Evolutionary conservation across 2,888 invertebrate species (phyloP), one percentile per base, ranked within the genome.

Genomic region (Melipona bicolor): DNA sequence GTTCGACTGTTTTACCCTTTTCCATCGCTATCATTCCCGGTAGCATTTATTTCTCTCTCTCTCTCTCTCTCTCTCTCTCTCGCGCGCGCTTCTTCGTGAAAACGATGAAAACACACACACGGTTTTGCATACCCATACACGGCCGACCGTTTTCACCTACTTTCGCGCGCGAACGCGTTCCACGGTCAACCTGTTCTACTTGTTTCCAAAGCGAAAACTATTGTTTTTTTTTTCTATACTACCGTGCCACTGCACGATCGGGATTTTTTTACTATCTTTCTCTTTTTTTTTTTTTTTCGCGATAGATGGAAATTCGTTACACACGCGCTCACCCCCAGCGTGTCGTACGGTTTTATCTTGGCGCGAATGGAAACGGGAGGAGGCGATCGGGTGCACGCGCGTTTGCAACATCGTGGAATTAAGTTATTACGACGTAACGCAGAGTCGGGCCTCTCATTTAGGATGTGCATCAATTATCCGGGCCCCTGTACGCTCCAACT

Each of bases 381-480:
- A 21, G 19, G 19, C 13, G 19, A 9, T 0, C 13, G 24, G 17
- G 68, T 19, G 32, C 36, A 36, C 17, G 49, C 32, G 32, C 21
- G 70, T 62, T 52, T 36, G 52, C 52, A 36, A 59, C 9, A 11
- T 50, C 36, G 9, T 24, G 61, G 36, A 77, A 77, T 77, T 61
- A 77, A 77, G 77, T 62, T 70, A 77, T 77, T 72, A 72, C 65
- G 64, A 19, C 19, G 71, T 56, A 78, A 78, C 24, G 49, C 56
- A n/a, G 32, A 9, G 27, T 27, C 49, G 32, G 17, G 32, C 15
- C 56, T 73, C 64, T 73, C 64, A 15, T 78, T 72, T 56, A 27
- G 19, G n/a, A 73, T 64, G 77, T 49, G 73, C 77, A 77, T 70
- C 77, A 70, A 77, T 77, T 77, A 77, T 70, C 52, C n/a, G 36